A percentile compares a stretch with the other conserved stretches of the same genome.
Evolutionary conservation across 2,797 vertebrate species (phyloP).

Genomic region (Aratinga solstitialis): DNA sequence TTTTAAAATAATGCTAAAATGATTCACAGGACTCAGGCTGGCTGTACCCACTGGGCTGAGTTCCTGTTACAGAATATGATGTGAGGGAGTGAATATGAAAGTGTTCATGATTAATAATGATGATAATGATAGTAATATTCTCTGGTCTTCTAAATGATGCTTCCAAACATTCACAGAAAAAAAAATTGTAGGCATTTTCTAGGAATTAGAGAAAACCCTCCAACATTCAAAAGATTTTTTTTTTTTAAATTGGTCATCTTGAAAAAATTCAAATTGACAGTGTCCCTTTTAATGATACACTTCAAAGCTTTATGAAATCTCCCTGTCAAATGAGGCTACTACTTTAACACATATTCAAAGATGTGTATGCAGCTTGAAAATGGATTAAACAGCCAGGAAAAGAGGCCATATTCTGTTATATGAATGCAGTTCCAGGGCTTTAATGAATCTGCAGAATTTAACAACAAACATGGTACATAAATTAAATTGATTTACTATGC

Average conservation of each 20-base stretch:
- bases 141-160: background rate
- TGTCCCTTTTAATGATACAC: constrained; percentile 20
- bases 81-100: background rate
- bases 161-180: background rate
- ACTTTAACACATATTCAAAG: constrained; percentile 24
- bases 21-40: background rate
- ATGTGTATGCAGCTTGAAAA: constrained; percentile 28
- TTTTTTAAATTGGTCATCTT: constrained; percentile 15
- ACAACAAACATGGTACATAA: constrained; percentile 15
- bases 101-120: background rate
- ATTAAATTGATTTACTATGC: constrained; percentile 23
- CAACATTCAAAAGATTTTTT: background rate
- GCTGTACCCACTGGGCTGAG: background rate
- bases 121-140: background rate
- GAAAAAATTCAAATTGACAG: constrained; percentile 22
- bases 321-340: constrained; percentile 29
- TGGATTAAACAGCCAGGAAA: background rate
- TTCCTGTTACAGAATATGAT: background rate
- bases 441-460: constrained; percentile 38
- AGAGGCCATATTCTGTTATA: background rate
- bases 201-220: background rate
- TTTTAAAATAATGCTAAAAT: background rate
- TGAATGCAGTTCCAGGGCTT: background rate
- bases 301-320: constrained; percentile 34
- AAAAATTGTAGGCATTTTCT: background rate